phyloP scores from a whole-genome alignment of 2,888 invertebrate genomes.

The Leptinotarsa peninsularis region DNA sequence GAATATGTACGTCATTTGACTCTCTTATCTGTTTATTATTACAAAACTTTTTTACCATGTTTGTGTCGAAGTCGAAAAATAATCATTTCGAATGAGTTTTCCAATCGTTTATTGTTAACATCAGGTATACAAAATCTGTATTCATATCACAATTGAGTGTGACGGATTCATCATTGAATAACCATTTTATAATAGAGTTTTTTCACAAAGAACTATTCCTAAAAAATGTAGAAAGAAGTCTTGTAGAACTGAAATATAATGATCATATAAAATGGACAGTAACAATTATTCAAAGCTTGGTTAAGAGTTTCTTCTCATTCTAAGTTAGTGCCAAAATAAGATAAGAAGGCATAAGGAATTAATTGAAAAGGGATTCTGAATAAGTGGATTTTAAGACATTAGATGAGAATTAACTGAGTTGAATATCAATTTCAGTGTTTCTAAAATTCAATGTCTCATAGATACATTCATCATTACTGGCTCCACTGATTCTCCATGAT shows the following conservation, averaged over 20 bases:
- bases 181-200: slow-evolving; percentile 32
- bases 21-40: too few species aligned
- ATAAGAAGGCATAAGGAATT: slow-evolving; percentile 46
- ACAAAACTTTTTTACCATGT: too few species aligned
- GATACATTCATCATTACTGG: not conserved
- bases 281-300: slow-evolving; percentile 52
- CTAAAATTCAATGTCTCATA: not conserved
- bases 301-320: slow-evolving; percentile 42
- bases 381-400: not conserved
- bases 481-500: too few species aligned
- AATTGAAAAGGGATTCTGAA: not conserved
- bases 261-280: slow-evolving; percentile 47
- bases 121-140: slow-evolving; percentile 61
- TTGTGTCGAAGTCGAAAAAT: not conserved
- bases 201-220: slow-evolving; percentile 38
- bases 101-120: slow-evolving; percentile 58
- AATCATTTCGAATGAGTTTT: slow-evolving; percentile 34
- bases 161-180: slow-evolving; percentile 58
- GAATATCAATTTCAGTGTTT: too few species aligned
- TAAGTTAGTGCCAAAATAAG: slow-evolving; percentile 52
- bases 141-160: slow-evolving; percentile 62
- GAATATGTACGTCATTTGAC: too few species aligned
- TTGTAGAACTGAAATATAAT: slow-evolving; percentile 19
- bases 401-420: too few species aligned
- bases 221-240: slow-evolving; percentile 21